Percentiles rank a stretch among this genome's conserved stretches.
Evolutionary conservation across 1,140 invertebrate genomes (phyloP).

Genomic region (Helicoverpa armigera): DNA sequence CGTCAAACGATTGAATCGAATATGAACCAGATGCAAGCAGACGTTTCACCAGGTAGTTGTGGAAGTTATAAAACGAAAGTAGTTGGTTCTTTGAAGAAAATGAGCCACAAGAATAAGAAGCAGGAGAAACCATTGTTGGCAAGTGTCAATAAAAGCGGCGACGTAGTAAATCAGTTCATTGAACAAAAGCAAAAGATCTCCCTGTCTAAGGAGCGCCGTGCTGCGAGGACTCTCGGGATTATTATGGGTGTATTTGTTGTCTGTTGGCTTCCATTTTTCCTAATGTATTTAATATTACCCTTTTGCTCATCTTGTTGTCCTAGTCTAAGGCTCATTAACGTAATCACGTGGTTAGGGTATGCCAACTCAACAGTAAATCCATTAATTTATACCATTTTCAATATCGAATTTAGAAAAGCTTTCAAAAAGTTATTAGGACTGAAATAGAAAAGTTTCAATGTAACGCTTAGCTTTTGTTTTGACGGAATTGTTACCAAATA

Average conservation of each 20-base stretch:
- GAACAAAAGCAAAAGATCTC: slow-evolving; percentile 97
- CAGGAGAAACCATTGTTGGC: slow-evolving; percentile 56
- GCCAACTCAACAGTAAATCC: slow-evolving; percentile 98
- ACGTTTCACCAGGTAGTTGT: slow-evolving; percentile 22
- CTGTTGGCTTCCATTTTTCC: slow-evolving; percentile 98
- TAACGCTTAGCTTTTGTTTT: not conserved
- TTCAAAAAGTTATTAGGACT: slow-evolving; percentile 90
- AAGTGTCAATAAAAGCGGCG: slow-evolving; percentile 74
- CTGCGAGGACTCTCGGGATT: slow-evolving; percentile 95
- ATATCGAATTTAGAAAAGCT: slow-evolving; percentile 96
- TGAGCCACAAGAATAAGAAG: slow-evolving; percentile 53
- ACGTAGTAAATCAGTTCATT: slow-evolving; percentile 93
- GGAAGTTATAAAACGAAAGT: slow-evolving; percentile 50
- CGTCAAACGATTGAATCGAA: slow-evolving; percentile 55
- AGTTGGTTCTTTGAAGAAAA: slow-evolving; percentile 50
- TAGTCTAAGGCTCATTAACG: slow-evolving; percentile 91
- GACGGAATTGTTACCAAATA: not conserved
- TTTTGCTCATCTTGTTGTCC: slow-evolving; percentile 92
- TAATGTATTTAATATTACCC: slow-evolving; percentile 95
- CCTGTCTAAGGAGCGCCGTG: slow-evolving; percentile 94
- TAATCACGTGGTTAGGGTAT: slow-evolving; percentile 98
- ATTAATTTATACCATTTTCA: slow-evolving; percentile 98
- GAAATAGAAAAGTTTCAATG: slow-evolving; percentile 7
- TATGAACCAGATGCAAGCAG: slow-evolving; percentile 45
- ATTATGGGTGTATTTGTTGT: slow-evolving; percentile 97